Conservation (phyloP, 2,797 vertebrate genomes). For the Pampus argenteus region DNA sequence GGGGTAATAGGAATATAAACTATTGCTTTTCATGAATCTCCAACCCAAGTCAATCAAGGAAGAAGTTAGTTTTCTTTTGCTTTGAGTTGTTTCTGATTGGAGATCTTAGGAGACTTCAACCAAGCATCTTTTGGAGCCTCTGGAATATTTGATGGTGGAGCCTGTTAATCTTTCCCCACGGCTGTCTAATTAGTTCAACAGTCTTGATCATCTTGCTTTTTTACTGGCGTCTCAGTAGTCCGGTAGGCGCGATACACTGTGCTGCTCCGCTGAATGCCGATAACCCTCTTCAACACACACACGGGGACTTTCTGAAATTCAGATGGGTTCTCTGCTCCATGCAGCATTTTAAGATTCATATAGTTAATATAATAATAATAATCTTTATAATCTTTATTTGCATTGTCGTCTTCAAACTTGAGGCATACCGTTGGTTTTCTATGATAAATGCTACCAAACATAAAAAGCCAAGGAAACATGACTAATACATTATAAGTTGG, state of each 20-base stretch:
- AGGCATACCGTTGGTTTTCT: conserved; percentile 18
- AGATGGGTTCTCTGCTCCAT: conserved; percentile 37
- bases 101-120: conserved; percentile 5
- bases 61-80: background rate
- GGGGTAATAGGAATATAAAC: background rate
- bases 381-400: conserved; percentile 44
- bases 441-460: conserved; percentile 18
- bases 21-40: background rate
- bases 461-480: conserved; percentile 10
- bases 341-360: conserved; percentile 34
- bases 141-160: conserved; percentile 25
- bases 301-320: conserved; percentile 43
- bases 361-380: no score
- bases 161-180: conserved; percentile 20
- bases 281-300: conserved; percentile 36
- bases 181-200: conserved; percentile 51
- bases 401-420: conserved; percentile 23
- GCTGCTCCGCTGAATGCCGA: conserved; percentile 52
- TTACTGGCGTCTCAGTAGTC: conserved; percentile 37
- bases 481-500: background rate
- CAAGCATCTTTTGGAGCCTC: conserved; percentile 10
- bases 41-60: background rate
- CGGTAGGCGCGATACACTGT: conserved; percentile 27
- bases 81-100: no score
- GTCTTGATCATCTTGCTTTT: conserved; percentile 45